Evolutionary conservation across 2,888 invertebrate species (phyloP).

Genomic region (Phragmatobia fuliginosa): DNA sequence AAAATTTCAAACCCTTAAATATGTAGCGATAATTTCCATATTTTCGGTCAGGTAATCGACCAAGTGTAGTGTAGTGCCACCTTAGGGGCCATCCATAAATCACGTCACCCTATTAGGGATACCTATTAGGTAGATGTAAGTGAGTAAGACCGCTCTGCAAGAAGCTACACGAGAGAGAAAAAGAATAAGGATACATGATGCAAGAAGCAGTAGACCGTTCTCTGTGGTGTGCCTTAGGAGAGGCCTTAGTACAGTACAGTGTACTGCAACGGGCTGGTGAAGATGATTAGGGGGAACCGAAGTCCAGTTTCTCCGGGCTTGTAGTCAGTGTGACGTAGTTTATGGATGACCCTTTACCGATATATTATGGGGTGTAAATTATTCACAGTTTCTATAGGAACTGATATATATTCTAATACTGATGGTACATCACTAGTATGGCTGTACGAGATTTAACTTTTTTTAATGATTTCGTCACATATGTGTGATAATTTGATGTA

Average conservation of each 20-base stretch:
- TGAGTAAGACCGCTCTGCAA: too few species aligned
- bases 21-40: neutral
- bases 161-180: too few species aligned
- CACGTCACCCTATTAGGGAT: neutral
- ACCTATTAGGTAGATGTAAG: too few species aligned
- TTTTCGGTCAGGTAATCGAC: conserved; percentile 16
- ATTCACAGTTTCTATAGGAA: conserved; percentile 8
- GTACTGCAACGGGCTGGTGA: too few species aligned
- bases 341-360: neutral
- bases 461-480: neutral
- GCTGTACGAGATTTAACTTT: conserved; percentile 16
- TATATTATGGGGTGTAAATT: conserved; percentile 14
- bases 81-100: neutral
- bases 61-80: conserved; percentile 23
- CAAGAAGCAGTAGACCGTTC: too few species aligned
- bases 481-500: neutral
- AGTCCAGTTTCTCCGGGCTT: too few species aligned
- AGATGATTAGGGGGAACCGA: too few species aligned
- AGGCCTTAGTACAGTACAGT: too few species aligned
- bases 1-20: too few species aligned
- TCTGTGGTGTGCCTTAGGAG: too few species aligned
- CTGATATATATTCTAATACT: conserved; percentile 6
- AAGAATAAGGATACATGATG: too few species aligned
- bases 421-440: conserved; percentile 7
- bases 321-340: neutral